Conservation (phyloP, 2,113 vertebrate species). For the Hippocampus abdominalis region DNA sequence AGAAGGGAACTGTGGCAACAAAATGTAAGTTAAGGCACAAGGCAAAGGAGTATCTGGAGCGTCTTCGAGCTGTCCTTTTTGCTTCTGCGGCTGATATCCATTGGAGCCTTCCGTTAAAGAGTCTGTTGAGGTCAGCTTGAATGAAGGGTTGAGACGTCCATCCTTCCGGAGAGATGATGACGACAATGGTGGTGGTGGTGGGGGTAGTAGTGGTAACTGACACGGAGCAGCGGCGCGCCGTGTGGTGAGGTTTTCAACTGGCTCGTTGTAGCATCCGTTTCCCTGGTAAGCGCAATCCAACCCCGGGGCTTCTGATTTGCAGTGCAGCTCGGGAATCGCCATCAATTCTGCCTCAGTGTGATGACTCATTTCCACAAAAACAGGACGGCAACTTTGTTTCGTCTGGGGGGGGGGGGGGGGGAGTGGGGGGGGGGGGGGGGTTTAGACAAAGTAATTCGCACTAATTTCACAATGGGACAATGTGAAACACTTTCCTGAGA, state of each 20-base stretch:
- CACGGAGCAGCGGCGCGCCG: background rate
- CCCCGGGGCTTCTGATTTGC: background rate
- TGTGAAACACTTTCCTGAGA: background rate
- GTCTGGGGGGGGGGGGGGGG: constrained; percentile 21
- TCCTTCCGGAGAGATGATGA: background rate
- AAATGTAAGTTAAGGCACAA: constrained; percentile 35
- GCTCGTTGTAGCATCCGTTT: constrained; percentile 3
- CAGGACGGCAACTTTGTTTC: background rate
- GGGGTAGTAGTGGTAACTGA: background rate
- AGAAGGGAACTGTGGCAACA: constrained; percentile 9
- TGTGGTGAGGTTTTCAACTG: background rate
- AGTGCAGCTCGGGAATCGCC: constrained; percentile 10
- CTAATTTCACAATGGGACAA: no score
- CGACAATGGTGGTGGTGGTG: background rate
- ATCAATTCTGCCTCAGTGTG: constrained; percentile 5
- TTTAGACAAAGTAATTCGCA: background rate
- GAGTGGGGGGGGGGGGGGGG: background rate
- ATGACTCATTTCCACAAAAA: background rate
- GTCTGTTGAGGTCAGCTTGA: background rate
- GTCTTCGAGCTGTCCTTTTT: background rate
- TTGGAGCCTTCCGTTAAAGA: background rate
- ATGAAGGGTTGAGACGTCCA: constrained; percentile 30
- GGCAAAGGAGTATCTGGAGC: background rate
- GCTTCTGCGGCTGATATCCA: constrained; percentile 31
- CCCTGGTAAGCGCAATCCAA: background rate